phyloP scores from a whole-genome alignment of 2,113 vertebrate species.

The Rhinichthys klamathensis region DNA sequence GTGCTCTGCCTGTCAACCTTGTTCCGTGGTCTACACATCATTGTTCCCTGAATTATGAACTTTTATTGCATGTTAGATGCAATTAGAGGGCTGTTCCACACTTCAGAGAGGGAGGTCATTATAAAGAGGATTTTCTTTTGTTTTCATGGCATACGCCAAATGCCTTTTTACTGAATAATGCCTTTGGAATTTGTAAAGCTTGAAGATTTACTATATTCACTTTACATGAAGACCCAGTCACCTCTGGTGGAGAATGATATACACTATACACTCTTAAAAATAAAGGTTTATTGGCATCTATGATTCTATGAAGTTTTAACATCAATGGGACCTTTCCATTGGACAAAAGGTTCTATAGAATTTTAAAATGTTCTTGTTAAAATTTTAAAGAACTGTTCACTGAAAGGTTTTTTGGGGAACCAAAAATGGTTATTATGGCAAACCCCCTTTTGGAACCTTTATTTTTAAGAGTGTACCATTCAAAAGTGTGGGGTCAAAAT shows the following conservation, averaged over 20 bases:
- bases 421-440: no score
- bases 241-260: background rate
- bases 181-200: background rate
- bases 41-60: constrained; percentile 4
- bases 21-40: background rate
- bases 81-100: constrained; percentile 5
- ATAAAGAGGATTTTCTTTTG: background rate
- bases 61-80: background rate
- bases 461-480: background rate
- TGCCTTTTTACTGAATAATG: background rate
- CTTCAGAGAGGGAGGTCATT: background rate
- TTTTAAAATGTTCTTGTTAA: no score
- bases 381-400: no score
- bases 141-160: background rate
- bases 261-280: background rate
- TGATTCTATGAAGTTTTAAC: no score
- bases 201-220: background rate
- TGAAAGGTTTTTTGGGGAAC: no score
- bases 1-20: background rate
- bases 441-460: no score
- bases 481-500: background rate
- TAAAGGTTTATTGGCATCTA: no score
- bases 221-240: background rate
- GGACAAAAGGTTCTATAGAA: no score
- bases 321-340: no score